Percentiles rank a stretch among this genome's conserved stretches.
These are phyloP conservation scores for Diachasmimorpha longicaudata DNA, from an alignment of 1,140 invertebrate genomes.

Conservation along the genomic window DNA sequence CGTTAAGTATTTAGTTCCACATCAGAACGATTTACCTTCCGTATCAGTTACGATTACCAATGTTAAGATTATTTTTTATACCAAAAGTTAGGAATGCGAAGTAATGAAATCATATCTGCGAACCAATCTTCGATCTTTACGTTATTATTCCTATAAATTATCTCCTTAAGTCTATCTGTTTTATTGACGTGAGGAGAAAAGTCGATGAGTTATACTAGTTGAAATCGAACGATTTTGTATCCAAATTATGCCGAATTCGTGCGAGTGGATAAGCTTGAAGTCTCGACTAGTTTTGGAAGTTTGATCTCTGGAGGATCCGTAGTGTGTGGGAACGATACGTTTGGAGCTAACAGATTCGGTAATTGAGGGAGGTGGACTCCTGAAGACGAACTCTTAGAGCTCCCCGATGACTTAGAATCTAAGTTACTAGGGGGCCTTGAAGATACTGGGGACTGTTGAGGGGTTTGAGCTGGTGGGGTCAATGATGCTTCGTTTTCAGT, in stretches of 20 bases:
- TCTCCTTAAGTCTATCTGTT: too few species aligned
- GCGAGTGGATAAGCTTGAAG: constrained; percentile 19
- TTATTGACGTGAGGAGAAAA: too few species aligned
- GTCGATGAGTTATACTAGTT: too few species aligned
- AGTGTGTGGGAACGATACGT: background rate
- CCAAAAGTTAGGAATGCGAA: background rate
- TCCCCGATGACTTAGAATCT: constrained; percentile 21
- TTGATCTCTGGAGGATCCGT: constrained; percentile 20
- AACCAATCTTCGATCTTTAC: too few species aligned
- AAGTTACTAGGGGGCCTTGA: constrained; percentile 31
- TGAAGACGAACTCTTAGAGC: constrained; percentile 29
- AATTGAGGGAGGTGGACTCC: constrained; percentile 40
- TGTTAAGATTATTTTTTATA: constrained; percentile 7
- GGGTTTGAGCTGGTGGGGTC: background rate
- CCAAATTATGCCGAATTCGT: background rate
- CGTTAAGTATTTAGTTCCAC: background rate
- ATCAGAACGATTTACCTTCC: background rate
- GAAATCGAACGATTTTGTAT: too few species aligned
- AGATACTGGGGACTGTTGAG: constrained; percentile 23
- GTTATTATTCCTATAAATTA: too few species aligned
- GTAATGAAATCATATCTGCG: background rate
- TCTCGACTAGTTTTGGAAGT: constrained; percentile 39
- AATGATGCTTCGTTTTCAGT: background rate
- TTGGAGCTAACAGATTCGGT: constrained; percentile 34
- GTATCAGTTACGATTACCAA: background rate